Percentiles rank a stretch among this genome's conserved stretches.
These are phyloP conservation scores for Netelia virgata DNA, from an alignment of 2,888 invertebrate species.

Conservation along the genomic window DNA sequence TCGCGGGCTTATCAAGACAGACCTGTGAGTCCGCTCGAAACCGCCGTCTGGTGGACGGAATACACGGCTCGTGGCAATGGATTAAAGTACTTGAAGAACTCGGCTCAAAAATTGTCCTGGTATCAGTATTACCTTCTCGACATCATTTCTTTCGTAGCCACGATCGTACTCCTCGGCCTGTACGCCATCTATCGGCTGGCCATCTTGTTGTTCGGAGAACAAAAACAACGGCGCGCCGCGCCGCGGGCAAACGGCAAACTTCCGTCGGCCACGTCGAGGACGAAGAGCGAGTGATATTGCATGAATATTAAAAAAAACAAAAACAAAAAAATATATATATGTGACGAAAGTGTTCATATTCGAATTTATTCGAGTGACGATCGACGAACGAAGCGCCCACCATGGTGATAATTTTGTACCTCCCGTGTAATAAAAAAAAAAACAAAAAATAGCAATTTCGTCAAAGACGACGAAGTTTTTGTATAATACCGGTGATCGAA, in stretches of 20 bases:
- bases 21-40: slow-evolving; percentile 68
- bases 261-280: slow-evolving; percentile 29
- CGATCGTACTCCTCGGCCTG: slow-evolving; percentile 44
- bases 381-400: neutral
- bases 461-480: too few species aligned
- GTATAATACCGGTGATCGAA: too few species aligned
- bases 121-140: slow-evolving; percentile 76
- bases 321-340: neutral
- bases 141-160: slow-evolving; percentile 62
- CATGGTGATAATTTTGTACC: neutral
- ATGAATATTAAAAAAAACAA: neutral
- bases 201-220: slow-evolving; percentile 42
- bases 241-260: neutral
- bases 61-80: slow-evolving; percentile 73
- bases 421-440: too few species aligned
- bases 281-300: slow-evolving; percentile 28
- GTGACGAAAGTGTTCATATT: neutral
- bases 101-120: slow-evolving; percentile 73
- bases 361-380: neutral
- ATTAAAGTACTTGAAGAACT: slow-evolving; percentile 67
- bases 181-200: slow-evolving; percentile 67
- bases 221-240: neutral
- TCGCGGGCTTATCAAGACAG: slow-evolving; percentile 72
- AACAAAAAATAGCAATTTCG: too few species aligned
- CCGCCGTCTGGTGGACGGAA: slow-evolving; percentile 74